These are phyloP conservation scores for Nasonia oneida DNA, from an alignment of 2,888 invertebrate species.

Conservation along the genomic window DNA sequence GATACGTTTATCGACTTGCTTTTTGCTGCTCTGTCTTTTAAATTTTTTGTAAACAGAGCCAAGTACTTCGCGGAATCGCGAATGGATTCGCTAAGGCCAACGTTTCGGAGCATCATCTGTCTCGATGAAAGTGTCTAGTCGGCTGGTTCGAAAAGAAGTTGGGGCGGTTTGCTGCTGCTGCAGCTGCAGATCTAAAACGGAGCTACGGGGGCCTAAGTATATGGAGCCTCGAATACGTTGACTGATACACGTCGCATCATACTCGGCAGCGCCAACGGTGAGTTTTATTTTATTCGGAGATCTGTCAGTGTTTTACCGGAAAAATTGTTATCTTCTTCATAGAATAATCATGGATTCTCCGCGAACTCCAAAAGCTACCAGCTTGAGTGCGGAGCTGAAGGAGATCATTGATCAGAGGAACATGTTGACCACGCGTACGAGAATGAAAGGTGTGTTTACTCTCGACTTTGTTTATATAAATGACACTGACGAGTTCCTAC, in stretches of 20 bases:
- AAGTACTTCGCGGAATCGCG: no score
- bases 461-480: conserved; percentile 24
- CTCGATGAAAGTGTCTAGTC: background rate
- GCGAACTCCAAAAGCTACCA: conserved; percentile 81
- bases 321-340: background rate
- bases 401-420: conserved; percentile 83
- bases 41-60: no score
- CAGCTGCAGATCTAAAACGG: background rate
- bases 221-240: background rate
- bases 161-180: background rate
- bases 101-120: background rate
- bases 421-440: conserved; percentile 82
- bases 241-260: no score
- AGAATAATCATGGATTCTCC: conserved; percentile 52
- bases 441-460: conserved; percentile 80
- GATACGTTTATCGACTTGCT: no score
- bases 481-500: background rate
- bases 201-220: background rate
- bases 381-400: conserved; percentile 82
- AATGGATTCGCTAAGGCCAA: no score
- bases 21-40: no score
- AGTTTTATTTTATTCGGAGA: background rate
- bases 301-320: background rate
- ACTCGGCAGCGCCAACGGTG: background rate
- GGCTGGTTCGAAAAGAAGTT: background rate